Evolutionary conservation across 2,113 vertebrate genomes (phyloP).

Genomic region (Antechinus flavipes): DNA sequence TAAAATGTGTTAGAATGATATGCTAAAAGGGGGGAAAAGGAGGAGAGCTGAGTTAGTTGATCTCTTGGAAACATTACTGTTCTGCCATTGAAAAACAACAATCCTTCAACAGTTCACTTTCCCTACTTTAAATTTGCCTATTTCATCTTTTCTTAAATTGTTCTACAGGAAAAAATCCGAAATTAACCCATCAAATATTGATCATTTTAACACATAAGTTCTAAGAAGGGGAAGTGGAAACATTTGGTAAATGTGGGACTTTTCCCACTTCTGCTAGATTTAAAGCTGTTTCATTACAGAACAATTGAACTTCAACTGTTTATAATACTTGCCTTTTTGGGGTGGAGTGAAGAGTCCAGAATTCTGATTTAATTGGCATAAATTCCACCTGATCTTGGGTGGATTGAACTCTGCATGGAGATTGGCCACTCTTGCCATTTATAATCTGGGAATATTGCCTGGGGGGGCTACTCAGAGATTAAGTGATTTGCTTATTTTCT

Average conservation of each 20-base stretch:
- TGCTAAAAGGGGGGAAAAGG: neutral
- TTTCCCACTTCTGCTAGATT: neutral
- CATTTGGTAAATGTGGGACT: neutral
- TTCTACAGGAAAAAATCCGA: neutral
- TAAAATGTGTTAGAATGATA: neutral
- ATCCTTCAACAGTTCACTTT: neutral
- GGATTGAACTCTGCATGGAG: neutral
- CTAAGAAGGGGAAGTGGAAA: neutral
- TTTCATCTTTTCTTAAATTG: neutral
- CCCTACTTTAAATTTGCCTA: neutral
- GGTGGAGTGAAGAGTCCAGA: neutral
- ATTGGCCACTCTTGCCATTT: neutral
- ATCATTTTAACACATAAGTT: neutral
- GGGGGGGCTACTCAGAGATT: neutral
- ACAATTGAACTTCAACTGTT: neutral
- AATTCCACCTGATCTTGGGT: neutral
- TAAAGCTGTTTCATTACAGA: neutral
- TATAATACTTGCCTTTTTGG: neutral
- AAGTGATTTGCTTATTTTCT: neutral
- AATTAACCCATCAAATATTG: neutral
- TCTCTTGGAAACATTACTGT: neutral
- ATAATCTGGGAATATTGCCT: neutral
- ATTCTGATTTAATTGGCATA: neutral
- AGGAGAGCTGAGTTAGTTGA: neutral
- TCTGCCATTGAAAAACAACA: neutral